Percentiles rank a stretch among this genome's conserved stretches.
Evolutionary conservation across 2,113 vertebrate genomes (phyloP).

Genomic region (Gambusia holbrooki): DNA sequence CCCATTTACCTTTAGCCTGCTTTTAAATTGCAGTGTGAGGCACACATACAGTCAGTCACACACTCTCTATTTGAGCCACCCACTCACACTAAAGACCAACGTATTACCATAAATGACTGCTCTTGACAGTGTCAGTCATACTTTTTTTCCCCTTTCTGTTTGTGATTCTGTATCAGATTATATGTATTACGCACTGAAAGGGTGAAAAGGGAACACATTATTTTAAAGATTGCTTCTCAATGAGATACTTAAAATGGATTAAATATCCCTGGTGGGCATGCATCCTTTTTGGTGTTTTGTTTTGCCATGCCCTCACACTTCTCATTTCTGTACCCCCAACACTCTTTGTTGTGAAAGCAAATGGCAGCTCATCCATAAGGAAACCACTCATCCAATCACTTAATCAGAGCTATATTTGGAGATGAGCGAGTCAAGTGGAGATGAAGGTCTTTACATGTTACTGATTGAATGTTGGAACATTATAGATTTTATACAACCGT

Average conservation of each 20-base stretch:
- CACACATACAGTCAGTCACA: background rate
- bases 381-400: slow-evolving; percentile 67
- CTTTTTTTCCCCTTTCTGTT: slow-evolving; percentile 53
- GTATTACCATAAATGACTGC: slow-evolving; percentile 59
- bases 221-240: slow-evolving; percentile 54
- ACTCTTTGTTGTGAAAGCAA: slow-evolving; percentile 13
- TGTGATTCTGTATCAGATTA: slow-evolving; percentile 51
- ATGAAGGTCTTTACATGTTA: slow-evolving; percentile 44
- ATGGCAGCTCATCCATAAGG: slow-evolving; percentile 8
- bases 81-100: slow-evolving; percentile 8
- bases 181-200: slow-evolving; percentile 48
- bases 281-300: slow-evolving; percentile 64
- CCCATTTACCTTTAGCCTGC: slow-evolving; percentile 55
- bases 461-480: slow-evolving; percentile 25
- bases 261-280: slow-evolving; percentile 46
- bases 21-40: slow-evolving; percentile 31
- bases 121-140: slow-evolving; percentile 49
- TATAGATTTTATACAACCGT: background rate
- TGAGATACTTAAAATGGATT: slow-evolving; percentile 62
- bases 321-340: slow-evolving; percentile 13
- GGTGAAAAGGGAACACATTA: slow-evolving; percentile 10
- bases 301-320: slow-evolving; percentile 22
- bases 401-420: slow-evolving; percentile 64
- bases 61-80: slow-evolving; percentile 1
- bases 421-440: slow-evolving; percentile 42